phyloP scores from a whole-genome alignment of 2,113 vertebrate genomes.

The Chroicocephalus ridibundus region DNA sequence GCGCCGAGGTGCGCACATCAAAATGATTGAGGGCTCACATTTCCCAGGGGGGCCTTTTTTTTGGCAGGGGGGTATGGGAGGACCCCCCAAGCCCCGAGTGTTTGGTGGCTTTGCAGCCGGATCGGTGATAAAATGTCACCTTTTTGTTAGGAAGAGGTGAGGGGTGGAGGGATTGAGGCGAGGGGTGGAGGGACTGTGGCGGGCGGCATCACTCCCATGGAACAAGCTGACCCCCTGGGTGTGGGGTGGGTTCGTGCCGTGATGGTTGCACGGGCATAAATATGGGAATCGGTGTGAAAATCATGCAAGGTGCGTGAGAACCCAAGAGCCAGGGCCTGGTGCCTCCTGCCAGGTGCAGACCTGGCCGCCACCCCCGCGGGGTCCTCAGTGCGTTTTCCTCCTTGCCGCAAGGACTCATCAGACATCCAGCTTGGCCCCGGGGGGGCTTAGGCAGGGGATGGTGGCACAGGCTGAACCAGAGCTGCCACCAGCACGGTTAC shows the following conservation, averaged over 20 bases:
- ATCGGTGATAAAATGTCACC: accelerated
- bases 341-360: not conserved
- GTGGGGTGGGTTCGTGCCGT: accelerated
- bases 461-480: accelerated
- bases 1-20: not conserved
- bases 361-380: not conserved
- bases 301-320: accelerated
- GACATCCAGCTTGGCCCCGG: not conserved
- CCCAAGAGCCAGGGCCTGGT: accelerated
- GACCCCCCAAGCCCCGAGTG: accelerated
- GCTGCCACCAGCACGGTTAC: accelerated
- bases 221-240: accelerated
- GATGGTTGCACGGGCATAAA: not conserved
- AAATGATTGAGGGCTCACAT: not conserved
- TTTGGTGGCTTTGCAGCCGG: not conserved
- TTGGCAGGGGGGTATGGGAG: too few relatives aligned
- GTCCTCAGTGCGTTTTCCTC: accelerated
- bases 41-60: not conserved
- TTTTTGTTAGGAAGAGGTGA: not conserved
- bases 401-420: accelerated
- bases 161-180: not conserved
- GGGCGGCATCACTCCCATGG: accelerated
- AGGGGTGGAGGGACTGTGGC: not conserved
- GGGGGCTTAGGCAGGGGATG: accelerated
- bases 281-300: accelerated